Conservation (phyloP, 2,113 vertebrate species). For the Actenoides lindsayi region DNA sequence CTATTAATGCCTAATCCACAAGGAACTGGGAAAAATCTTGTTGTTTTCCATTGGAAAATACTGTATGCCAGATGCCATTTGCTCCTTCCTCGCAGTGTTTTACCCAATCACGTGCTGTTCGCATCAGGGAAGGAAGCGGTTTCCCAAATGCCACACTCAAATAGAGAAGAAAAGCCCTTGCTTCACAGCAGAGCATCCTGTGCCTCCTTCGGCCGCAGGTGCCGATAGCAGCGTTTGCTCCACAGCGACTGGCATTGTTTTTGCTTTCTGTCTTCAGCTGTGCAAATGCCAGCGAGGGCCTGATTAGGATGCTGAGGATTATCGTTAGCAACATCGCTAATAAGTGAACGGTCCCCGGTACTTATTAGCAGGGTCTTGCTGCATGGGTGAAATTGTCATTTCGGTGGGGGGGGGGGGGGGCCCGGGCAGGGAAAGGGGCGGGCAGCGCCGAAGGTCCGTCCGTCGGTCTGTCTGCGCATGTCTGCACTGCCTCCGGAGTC, state of each 20-base stretch:
- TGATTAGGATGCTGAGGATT: slow-evolving; percentile 67
- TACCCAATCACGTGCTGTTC: slow-evolving; percentile 33
- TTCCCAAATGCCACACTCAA: not conserved
- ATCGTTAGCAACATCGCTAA: slow-evolving; percentile 48
- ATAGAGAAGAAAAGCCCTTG: not conserved
- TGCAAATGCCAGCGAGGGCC: slow-evolving; percentile 24
- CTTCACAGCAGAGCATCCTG: not conserved
- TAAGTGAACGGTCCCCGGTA: slow-evolving; percentile 28
- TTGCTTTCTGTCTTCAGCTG: slow-evolving; percentile 37
- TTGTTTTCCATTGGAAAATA: slow-evolving; percentile 56
- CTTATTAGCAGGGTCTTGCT: slow-evolving; percentile 56
- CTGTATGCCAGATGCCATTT: slow-evolving; percentile 16
- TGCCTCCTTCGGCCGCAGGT: not conserved
- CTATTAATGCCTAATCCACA: slow-evolving; percentile 32
- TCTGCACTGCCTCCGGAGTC: slow-evolving; percentile 60
- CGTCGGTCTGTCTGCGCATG: not conserved
- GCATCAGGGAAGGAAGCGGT: slow-evolving; percentile 18
- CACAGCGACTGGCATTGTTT: slow-evolving; percentile 21
- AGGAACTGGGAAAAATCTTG: slow-evolving; percentile 15
- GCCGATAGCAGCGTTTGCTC: slow-evolving; percentile 12
- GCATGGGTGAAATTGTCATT: slow-evolving; percentile 51
- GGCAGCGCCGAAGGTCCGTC: slow-evolving; percentile 54
- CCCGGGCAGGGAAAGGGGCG: slow-evolving; percentile 36
- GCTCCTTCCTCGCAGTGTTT: slow-evolving; percentile 23
- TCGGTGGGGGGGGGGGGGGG: slow-evolving; percentile 2